Base-by-base conservation (phyloP, 2,888 invertebrate genomes). In the Copidosoma aretas region DNA sequence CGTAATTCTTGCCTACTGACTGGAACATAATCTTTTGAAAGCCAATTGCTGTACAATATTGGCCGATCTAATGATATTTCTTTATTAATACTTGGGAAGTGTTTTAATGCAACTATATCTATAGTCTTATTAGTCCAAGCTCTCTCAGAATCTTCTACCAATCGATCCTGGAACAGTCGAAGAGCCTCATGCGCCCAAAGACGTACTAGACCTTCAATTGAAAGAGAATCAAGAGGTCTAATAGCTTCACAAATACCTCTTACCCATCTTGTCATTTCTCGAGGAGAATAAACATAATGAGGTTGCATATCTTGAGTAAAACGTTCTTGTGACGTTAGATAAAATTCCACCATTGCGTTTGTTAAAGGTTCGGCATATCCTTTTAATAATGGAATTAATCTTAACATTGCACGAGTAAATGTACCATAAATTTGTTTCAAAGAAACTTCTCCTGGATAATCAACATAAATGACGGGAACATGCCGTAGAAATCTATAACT, bases 241-340 rank as follows among this genome's bases (percentile, higher is more conserved):
- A 99, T 94, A 14, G 99, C 99, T 86, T 99, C 99, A 83, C 97
- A 98, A 76, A 99, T 99, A 73, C 99, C 99, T 71, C 99, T 89
- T 64, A 99, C 98, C 99, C 99, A 99, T 80, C 99, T 87, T 0
- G 99, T 99, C 96, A 99, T 95, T 86, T 99, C 99, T 80, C 95
- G 89, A 14, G 99, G 99, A 67, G 98, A 98, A 86, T 99, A 99
- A 0, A 99, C 98, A 84, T 99, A 99, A 85, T 99, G 99, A 1
- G 99, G 99, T 84, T 99, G 99, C 96, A 98, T 98, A 84, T 99
- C 99, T 85, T 98, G 98, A 0, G 99, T 99, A 85, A 99, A 99
- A 64, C 93, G 89, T 83, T 98, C 98, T 86, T 99, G 98, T 8
- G 98, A 98, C 10, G 93, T 90, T 64, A 98, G 88, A 86, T 98